Base-by-base conservation (phyloP, 2,888 invertebrate species). In the Bugula neritina region DNA sequence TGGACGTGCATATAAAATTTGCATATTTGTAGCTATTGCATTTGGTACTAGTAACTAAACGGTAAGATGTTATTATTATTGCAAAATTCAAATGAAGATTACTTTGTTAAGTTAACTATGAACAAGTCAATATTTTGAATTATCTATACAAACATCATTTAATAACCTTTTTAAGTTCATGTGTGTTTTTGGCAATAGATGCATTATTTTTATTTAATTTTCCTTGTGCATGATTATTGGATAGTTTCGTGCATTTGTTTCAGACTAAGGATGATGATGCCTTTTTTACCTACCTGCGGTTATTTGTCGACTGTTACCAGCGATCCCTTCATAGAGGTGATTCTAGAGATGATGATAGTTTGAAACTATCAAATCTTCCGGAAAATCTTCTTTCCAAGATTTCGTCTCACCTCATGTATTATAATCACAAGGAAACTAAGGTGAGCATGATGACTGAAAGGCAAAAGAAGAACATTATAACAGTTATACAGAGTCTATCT, bases 351-450 rank as follows among this genome's bases (percentile, higher is more conserved):
- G 27, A 63, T 29, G 63, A 27, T 13, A 13, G 17, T 31, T 31
- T 63, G 34, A 5, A 63, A 31, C 31, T 63, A n/a, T 63, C 63
- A 3, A 13, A 63, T n/a, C 63, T 63, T 1, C 63, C 63, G 5
- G 63, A 63, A 3, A 27, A 27, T 25, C 13, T 63, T 5, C 63
- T 63, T 5, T 63, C 63, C 2, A 27, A 63, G 63, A 63, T 63
- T 29, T 29, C 63, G 5, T 25, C 27, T 63, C 21, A 27, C 10
- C 63, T 63, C 25, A 13, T 63, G 29, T 17, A 27, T 13, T 31
- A 63, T 31, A 63, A 27, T 34, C 21, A 31, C 27, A 13, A 25
- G 43, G 43, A 43, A 43, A 43, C 43, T 34, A 27, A 27, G 5
- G 25, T 63, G 5, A 63, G 29, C n/a, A 31, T 3, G 31, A 13